These are phyloP conservation scores for Sarcophaga caerulescens DNA, from an alignment of 2,888 invertebrate species.

Conservation along the genomic window DNA sequence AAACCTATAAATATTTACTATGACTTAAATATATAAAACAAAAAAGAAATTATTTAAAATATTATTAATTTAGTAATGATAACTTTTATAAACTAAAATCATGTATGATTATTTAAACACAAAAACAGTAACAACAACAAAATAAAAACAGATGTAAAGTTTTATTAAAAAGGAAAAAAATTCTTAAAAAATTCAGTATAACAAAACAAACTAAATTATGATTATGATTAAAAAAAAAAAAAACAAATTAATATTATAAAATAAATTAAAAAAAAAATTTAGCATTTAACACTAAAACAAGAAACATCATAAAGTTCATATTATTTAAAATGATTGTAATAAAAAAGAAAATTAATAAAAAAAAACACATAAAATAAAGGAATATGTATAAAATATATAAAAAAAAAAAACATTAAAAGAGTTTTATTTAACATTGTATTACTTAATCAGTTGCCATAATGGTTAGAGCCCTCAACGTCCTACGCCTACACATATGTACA, in stretches of 20 bases:
- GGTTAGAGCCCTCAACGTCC: no score
- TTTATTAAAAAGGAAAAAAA: constrained; percentile 51
- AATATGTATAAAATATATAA: constrained; percentile 60
- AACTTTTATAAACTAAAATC: constrained; percentile 61
- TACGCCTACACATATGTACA: no score
- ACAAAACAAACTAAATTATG: constrained; percentile 55
- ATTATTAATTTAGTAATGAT: constrained; percentile 46
- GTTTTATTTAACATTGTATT: not conserved
- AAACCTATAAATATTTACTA: constrained; percentile 1
- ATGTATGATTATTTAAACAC: constrained; percentile 14
- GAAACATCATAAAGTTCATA: constrained; percentile 60
- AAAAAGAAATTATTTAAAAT: constrained; percentile 4
- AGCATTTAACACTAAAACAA: constrained; percentile 48
- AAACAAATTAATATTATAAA: constrained; percentile 37
- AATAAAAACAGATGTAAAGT: constrained; percentile 55
- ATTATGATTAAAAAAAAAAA: constrained; percentile 46
- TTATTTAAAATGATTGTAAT: constrained; percentile 70
- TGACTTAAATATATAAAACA: not conserved
- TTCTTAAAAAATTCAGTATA: not conserved
- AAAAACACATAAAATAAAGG: constrained; percentile 62
- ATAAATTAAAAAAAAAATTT: constrained; percentile 52
- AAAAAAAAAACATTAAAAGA: constrained; percentile 22
- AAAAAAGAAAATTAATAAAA: constrained; percentile 56
- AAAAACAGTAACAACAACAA: constrained; percentile 1
- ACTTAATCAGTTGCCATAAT: no score